A percentile compares a stretch with the other conserved stretches of the same genome.
These are phyloP conservation scores for Drosophila bocqueti DNA, from an alignment of 1,140 invertebrate species.

Conservation along the genomic window DNA sequence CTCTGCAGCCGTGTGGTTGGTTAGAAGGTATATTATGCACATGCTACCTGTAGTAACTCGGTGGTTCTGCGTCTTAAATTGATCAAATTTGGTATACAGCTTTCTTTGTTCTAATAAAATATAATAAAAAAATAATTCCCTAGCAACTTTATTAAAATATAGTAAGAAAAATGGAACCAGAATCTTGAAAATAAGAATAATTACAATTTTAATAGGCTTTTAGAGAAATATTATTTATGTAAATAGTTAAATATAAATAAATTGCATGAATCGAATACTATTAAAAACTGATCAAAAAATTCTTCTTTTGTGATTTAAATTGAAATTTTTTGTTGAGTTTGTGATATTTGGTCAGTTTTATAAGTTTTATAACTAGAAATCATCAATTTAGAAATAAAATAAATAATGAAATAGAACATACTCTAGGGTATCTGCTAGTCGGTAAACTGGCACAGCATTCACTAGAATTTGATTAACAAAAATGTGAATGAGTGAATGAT, in stretches of 20 bases:
- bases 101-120: background rate
- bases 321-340: no score
- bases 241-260: no score
- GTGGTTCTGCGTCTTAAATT: no score
- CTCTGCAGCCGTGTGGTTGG: no score
- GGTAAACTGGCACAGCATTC: background rate
- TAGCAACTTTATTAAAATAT: background rate
- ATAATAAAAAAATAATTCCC: background rate
- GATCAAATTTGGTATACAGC: background rate
- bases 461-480: background rate
- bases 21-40: background rate
- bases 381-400: background rate
- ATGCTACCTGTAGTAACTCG: slow-evolving; percentile 5
- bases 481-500: background rate
- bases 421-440: background rate
- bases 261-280: no score
- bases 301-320: no score
- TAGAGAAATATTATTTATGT: no score
- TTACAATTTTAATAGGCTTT: no score
- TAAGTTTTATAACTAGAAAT: no score
- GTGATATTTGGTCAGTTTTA: no score
- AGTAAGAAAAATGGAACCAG: background rate
- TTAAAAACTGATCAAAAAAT: no score
- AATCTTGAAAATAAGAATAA: background rate
- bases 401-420: background rate